These are phyloP conservation scores for Coenonympha glycerion DNA, from an alignment of 2,888 invertebrate genomes.

Conservation along the genomic window DNA sequence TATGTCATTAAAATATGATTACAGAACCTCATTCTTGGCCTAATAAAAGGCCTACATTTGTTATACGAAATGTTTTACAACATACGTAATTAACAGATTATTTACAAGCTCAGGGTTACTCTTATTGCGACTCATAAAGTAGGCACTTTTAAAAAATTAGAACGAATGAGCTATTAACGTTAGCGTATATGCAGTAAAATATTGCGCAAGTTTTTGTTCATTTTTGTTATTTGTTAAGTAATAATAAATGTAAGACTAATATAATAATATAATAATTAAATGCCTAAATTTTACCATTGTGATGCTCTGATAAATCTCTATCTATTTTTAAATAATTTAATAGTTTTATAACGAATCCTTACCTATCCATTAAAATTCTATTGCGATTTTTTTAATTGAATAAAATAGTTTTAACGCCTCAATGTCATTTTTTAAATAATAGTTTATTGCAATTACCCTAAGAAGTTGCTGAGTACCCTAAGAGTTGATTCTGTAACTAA, in stretches of 20 bases:
- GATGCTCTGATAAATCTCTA: background rate
- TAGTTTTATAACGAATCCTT: too few species aligned
- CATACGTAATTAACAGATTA: slow-evolving; percentile 1
- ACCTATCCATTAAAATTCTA: too few species aligned
- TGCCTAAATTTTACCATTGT: background rate
- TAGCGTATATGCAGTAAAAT: slow-evolving; percentile 11
- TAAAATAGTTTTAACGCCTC: too few species aligned
- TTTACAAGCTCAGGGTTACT: slow-evolving; percentile 8
- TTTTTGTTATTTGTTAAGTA: background rate
- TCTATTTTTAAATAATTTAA: background rate
- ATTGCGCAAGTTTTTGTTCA: slow-evolving; percentile 6
- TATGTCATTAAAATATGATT: background rate
- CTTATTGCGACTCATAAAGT: background rate
- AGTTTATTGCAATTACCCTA: too few species aligned
- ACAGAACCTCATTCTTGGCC: background rate
- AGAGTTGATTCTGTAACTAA: too few species aligned
- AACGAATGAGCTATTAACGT: slow-evolving; percentile 2
- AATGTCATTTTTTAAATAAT: too few species aligned
- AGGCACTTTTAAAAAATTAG: slow-evolving; percentile 3
- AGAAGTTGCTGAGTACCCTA: too few species aligned
- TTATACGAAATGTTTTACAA: slow-evolving; percentile 2
- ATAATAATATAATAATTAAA: slow-evolving; percentile 2
- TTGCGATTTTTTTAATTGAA: too few species aligned
- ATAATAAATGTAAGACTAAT: background rate
- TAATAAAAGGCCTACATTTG: background rate